phyloP scores from a whole-genome alignment of 2,888 invertebrate genomes.

The Trichogramma evanescens region DNA sequence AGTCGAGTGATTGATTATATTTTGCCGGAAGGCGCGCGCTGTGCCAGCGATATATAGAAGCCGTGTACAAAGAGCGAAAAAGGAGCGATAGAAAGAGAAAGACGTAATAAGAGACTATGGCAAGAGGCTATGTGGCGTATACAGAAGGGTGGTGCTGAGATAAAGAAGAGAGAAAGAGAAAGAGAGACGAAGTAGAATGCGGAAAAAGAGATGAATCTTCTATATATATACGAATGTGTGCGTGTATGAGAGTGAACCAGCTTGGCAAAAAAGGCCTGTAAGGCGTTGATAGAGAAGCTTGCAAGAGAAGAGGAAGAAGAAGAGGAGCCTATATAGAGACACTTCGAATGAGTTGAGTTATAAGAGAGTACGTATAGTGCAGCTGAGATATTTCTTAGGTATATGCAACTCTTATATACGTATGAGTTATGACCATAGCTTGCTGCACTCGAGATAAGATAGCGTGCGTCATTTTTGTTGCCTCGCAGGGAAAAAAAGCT shows the following conservation, averaged over 20 bases:
- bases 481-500: too few species aligned
- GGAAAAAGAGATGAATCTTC: conserved; percentile 13
- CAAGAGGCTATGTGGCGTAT: conserved; percentile 21
- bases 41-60: conserved; percentile 14
- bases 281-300: conserved; percentile 37
- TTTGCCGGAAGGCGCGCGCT: conserved; percentile 42
- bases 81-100: conserved; percentile 14
- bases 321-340: background rate
- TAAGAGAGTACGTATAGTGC: too few species aligned
- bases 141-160: conserved; percentile 17
- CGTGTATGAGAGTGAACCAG: background rate
- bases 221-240: background rate
- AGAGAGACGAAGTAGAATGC: conserved; percentile 15
- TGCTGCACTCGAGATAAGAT: too few species aligned
- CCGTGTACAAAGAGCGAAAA: conserved; percentile 11
- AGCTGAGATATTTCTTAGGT: too few species aligned
- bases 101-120: conserved; percentile 22
- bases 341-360: too few species aligned
- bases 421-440: too few species aligned
- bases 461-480: too few species aligned
- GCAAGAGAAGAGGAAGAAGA: conserved; percentile 20
- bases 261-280: conserved; percentile 1
- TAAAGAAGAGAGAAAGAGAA: conserved; percentile 4
- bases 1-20: conserved; percentile 48
- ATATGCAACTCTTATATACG: too few species aligned